These are phyloP conservation scores for Drosophila jambulina DNA, from an alignment of 1,140 invertebrate genomes.

Conservation along the genomic window DNA sequence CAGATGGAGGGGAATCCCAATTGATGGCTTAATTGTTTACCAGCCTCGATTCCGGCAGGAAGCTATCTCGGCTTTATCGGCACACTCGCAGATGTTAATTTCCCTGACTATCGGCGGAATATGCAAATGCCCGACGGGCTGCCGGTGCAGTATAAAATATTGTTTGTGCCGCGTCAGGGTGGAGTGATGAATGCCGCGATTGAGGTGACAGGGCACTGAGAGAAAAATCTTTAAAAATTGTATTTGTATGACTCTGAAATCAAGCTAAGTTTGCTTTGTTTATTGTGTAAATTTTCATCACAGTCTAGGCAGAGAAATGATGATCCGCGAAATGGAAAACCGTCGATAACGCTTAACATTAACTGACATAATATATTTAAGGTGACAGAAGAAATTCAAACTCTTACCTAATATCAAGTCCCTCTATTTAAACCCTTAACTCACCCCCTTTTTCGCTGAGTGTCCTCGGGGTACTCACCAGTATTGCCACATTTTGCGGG, in stretches of 20 bases:
- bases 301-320: no score
- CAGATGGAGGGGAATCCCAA: conserved; percentile 2
- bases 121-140: conserved; percentile 42
- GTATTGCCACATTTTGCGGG: conserved; percentile 92
- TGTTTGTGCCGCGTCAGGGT: conserved; percentile 6
- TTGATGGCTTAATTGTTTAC: conserved; percentile 66
- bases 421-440: not conserved
- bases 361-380: not conserved
- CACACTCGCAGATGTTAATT: conserved; percentile 42
- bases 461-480: conserved; percentile 84
- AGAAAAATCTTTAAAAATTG: not conserved
- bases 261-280: no score
- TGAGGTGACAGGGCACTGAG: not conserved
- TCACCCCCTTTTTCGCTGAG: not conserved
- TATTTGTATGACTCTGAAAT: no score
- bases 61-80: conserved; percentile 31
- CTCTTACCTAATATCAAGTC: not conserved
- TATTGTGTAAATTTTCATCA: no score
- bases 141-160: conserved; percentile 40
- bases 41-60: conserved; percentile 17
- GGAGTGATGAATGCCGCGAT: conserved; percentile 12
- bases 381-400: fast-evolving
- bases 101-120: conserved; percentile 11
- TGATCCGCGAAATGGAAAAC: no score
- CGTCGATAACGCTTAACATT: fast-evolving